Conservation (phyloP, 2,113 vertebrate genomes). For the Cettia cetti region DNA sequence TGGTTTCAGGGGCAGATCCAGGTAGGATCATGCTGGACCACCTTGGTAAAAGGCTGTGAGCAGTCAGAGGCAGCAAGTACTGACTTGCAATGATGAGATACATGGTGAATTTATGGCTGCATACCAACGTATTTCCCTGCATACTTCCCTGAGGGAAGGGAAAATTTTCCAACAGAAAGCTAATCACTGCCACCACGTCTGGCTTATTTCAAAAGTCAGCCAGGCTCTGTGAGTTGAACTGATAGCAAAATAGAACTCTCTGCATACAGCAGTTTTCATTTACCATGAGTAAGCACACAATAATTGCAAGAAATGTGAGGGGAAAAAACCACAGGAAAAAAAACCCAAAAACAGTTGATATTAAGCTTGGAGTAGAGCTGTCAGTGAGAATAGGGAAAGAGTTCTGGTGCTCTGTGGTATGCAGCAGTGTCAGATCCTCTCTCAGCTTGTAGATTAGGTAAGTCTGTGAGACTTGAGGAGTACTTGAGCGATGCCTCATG, state of each 20-base stretch:
- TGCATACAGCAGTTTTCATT: background rate
- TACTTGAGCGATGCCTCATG: rapidly evolving
- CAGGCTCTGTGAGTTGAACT: background rate
- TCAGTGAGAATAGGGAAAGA: background rate
- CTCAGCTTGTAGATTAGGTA: background rate
- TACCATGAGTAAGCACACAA: background rate
- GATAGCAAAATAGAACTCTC: background rate
- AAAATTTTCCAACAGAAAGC: background rate
- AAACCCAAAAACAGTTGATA: background rate
- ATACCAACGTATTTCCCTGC: background rate
- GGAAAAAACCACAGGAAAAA: background rate
- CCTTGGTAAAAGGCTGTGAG: background rate
- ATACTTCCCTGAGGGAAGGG: background rate
- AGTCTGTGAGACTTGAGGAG: background rate
- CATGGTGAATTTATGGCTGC: background rate
- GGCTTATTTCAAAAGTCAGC: background rate
- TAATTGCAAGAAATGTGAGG: background rate
- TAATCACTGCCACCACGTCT: background rate
- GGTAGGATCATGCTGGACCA: background rate
- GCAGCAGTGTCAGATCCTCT: background rate
- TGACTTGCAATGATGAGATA: background rate
- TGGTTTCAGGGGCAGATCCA: background rate
- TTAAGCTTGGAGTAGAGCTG: background rate
- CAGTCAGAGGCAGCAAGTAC: background rate
- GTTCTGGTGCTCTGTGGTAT: background rate